phyloP scores from a whole-genome alignment of 1,140 invertebrate species.

The Pseudomyrmex gracilis region DNA sequence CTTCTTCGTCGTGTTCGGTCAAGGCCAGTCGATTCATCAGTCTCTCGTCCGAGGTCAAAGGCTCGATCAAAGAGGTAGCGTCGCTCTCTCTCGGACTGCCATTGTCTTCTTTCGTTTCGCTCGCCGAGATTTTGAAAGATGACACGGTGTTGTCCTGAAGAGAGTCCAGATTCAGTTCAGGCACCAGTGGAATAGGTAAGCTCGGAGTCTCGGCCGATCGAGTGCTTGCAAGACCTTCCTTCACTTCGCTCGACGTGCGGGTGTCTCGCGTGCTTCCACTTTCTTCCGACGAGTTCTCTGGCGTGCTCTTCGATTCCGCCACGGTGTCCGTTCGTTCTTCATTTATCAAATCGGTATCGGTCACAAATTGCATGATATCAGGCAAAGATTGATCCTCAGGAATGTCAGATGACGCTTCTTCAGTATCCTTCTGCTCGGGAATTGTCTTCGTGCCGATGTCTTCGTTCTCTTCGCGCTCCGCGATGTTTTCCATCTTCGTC shows the following conservation, averaged over 20 bases:
- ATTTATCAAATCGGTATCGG: not conserved
- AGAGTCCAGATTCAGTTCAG: conserved; percentile 81
- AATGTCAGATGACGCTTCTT: not conserved
- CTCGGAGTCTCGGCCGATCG: conserved; percentile 66
- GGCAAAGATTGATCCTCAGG: not conserved
- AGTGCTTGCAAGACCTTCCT: conserved; percentile 72
- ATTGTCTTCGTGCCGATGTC: not conserved
- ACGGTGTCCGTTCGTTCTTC: not conserved
- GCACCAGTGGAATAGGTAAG: conserved; percentile 73
- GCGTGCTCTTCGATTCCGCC: not conserved
- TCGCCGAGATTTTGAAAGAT: conserved; percentile 72
- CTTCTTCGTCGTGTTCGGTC: not conserved
- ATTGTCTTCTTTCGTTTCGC: conserved; percentile 35
- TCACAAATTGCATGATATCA: not conserved
- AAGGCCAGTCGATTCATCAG: not conserved
- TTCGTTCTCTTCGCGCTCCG: conserved; percentile 18
- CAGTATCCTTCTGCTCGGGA: not conserved
- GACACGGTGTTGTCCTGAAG: conserved; percentile 81
- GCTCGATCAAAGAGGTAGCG: conserved; percentile 62
- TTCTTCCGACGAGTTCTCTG: conserved; percentile 60
- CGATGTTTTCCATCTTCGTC: not conserved
- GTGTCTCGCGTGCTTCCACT: conserved; percentile 69
- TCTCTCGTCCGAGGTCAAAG: conserved; percentile 53
- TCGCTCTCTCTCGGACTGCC: conserved; percentile 56
- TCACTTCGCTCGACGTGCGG: conserved; percentile 71